Conservation (phyloP, 2,888 invertebrate species). For the Gari tellinella region DNA sequence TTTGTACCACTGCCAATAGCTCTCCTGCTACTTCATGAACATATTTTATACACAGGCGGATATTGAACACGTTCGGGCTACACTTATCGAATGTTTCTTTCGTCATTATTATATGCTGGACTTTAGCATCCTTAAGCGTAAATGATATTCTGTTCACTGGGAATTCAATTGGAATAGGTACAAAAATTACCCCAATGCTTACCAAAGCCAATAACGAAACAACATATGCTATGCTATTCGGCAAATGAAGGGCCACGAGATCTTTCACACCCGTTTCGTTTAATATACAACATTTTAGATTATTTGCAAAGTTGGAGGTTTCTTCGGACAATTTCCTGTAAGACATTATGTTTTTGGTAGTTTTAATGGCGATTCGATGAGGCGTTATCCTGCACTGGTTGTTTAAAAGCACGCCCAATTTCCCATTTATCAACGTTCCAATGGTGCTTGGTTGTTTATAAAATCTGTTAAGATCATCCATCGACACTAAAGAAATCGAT, state of each 20-base stretch:
- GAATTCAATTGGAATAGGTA: conserved; percentile 73
- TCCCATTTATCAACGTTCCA: background rate
- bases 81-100: conserved; percentile 25
- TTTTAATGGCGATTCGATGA: conserved; percentile 56
- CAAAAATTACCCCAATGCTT: conserved; percentile 63
- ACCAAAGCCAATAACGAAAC: conserved; percentile 84
- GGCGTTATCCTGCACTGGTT: conserved; percentile 46
- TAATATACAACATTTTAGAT: conserved; percentile 13
- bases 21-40: conserved; percentile 31
- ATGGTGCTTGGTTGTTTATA: conserved; percentile 27
- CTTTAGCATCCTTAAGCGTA: conserved; percentile 67
- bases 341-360: conserved; percentile 46
- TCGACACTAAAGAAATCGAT: conserved; percentile 57
- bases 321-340: conserved; percentile 53
- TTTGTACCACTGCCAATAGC: conserved; percentile 42
- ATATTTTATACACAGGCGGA: conserved; percentile 21
- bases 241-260: conserved; percentile 64
- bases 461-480: conserved; percentile 53
- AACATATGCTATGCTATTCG: conserved; percentile 66
- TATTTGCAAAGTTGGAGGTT: conserved; percentile 27
- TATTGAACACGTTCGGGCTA: conserved; percentile 36
- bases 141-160: conserved; percentile 70
- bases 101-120: conserved; percentile 56
- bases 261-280: conserved; percentile 19
- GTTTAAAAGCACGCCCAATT: conserved; percentile 41